Conservation (phyloP, 1,140 invertebrate genomes). For the Linepithema humile region DNA sequence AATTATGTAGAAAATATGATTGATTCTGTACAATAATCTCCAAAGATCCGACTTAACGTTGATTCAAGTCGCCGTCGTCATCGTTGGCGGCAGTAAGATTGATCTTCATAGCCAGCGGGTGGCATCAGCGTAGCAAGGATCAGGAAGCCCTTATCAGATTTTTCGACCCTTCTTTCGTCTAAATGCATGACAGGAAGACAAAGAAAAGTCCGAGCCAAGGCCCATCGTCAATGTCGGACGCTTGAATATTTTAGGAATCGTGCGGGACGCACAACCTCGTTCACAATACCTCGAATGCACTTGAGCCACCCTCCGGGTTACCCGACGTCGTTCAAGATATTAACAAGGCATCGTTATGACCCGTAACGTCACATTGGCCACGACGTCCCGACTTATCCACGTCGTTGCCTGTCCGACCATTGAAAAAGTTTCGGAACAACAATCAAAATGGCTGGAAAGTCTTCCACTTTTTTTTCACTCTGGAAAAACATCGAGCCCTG, state of each 20-base stretch:
- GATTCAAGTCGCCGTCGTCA: neutral
- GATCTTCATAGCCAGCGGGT: conserved; percentile 62
- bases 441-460: conserved; percentile 36
- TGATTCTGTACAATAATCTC: conserved; percentile 23
- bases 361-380: conserved; percentile 51
- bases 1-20: conserved; percentile 3
- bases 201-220: conserved; percentile 10
- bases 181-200: conserved; percentile 59
- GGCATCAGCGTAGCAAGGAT: conserved; percentile 74
- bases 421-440: conserved; percentile 68
- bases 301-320: conserved; percentile 73
- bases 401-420: conserved; percentile 67
- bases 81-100: conserved; percentile 31
- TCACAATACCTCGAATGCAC: conserved; percentile 77
- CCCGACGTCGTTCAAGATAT: conserved; percentile 75
- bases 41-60: neutral
- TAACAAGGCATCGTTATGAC: conserved; percentile 83
- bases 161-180: conserved; percentile 78
- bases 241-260: conserved; percentile 83
- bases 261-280: conserved; percentile 71
- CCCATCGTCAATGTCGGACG: conserved; percentile 71
- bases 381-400: conserved; percentile 70
- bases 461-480: neutral
- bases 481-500: conserved; percentile 35
- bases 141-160: conserved; percentile 84